A percentile compares a stretch with the other conserved stretches of the same genome.
Evolutionary conservation across 2,888 invertebrate species (phyloP).

Genomic region (Parnassius orleans): DNA sequence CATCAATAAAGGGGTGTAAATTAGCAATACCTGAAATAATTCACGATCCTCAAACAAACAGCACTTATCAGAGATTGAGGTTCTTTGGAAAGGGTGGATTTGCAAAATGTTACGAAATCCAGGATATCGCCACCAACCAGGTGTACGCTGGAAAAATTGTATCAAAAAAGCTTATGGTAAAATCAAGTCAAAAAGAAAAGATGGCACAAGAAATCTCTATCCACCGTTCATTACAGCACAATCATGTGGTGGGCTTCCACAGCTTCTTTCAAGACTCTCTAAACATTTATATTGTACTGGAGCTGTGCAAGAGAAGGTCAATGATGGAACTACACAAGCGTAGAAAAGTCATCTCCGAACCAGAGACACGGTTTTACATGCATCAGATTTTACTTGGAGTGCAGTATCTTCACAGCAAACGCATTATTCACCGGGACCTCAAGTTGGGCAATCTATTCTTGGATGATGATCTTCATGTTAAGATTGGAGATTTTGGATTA

Average conservation of each 20-base stretch:
- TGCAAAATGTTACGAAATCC: constrained; percentile 98
- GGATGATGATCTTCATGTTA: constrained; percentile 94
- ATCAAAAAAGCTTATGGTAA: constrained; percentile 94
- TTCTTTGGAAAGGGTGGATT: constrained; percentile 98
- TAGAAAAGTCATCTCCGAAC: constrained; percentile 96
- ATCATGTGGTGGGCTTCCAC: constrained; percentile 96
- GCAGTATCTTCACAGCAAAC: constrained; percentile 93
- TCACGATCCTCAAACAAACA: constrained; percentile 86
- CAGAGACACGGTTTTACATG: constrained; percentile 98
- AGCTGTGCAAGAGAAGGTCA: constrained; percentile 97
- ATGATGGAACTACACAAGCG: constrained; percentile 99
- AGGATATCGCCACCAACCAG: constrained; percentile 87
- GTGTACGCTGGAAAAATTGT: constrained; percentile 98
- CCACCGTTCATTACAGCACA: constrained; percentile 92
- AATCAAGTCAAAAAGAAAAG: constrained; percentile 98
- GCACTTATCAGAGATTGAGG: constrained; percentile 90
- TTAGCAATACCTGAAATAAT: constrained; percentile 94
- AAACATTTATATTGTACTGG: constrained; percentile 97
- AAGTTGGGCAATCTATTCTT: constrained; percentile 99
- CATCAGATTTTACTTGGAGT: constrained; percentile 96
- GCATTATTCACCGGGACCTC: constrained; percentile 98
- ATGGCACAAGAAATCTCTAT: constrained; percentile 98
- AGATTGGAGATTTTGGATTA: constrained; percentile 99
- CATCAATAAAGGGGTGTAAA: too few species aligned
- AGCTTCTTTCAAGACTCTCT: constrained; percentile 96